These are phyloP conservation scores for Galago senegalensis DNA, from an alignment of 2,797 vertebrate species.

Conservation along the genomic window DNA sequence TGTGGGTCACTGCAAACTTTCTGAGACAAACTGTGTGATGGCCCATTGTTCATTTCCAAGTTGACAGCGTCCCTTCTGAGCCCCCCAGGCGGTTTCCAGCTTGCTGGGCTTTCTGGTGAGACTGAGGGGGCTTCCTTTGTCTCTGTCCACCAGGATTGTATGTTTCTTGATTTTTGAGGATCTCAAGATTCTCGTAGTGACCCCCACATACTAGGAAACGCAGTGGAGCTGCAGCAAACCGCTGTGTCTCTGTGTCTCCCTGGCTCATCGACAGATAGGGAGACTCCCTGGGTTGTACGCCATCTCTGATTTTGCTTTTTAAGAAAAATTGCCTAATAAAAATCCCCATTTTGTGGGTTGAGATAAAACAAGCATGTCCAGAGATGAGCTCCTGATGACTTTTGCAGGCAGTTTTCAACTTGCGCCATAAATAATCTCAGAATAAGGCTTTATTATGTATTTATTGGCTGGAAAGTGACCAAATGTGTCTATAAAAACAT, in stretches of 20 bases:
- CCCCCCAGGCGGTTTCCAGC: no score
- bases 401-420: not conserved
- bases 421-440: not conserved
- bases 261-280: not conserved
- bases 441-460: not conserved
- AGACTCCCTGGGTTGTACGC: not conserved
- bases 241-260: no score
- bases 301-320: not conserved
- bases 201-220: not conserved
- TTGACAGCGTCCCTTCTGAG: no score
- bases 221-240: not conserved
- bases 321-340: not conserved
- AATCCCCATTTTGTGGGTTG: not conserved
- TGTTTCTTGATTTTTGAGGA: no score
- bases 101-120: no score
- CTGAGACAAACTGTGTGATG: no score
- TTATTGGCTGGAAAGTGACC: not conserved
- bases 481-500: not conserved
- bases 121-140: no score
- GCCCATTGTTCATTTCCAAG: no score
- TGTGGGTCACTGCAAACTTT: no score
- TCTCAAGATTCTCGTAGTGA: no score
- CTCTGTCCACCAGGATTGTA: no score
- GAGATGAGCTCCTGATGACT: not conserved
- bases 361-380: not conserved